Evolutionary conservation across 2,113 vertebrate genomes (phyloP).

Genomic region (Channa argus): DNA sequence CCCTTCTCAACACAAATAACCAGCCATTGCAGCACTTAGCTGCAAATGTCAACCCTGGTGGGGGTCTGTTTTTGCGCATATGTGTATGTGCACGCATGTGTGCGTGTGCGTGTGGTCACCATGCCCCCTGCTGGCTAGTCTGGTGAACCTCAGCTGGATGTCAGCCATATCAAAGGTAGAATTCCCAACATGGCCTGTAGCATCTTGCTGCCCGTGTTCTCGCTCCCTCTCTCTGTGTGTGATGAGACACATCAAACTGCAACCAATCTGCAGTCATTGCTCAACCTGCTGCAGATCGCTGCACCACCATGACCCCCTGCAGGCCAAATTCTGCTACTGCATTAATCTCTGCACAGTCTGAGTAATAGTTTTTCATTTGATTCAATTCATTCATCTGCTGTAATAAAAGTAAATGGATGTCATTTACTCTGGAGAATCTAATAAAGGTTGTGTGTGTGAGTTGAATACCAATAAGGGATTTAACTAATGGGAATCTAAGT

Average conservation of each 20-base stretch:
- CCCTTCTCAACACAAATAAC: slow-evolving; percentile 72
- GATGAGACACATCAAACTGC: slow-evolving; percentile 71
- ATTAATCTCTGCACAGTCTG: slow-evolving; percentile 7
- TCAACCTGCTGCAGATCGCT: slow-evolving; percentile 70
- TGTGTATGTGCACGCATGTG: slow-evolving; percentile 21
- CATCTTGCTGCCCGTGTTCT: slow-evolving; percentile 41
- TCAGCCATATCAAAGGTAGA: slow-evolving; percentile 70
- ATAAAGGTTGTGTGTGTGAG: slow-evolving; percentile 37
- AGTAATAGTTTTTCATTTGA: slow-evolving; percentile 50
- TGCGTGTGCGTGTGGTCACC: slow-evolving; percentile 46
- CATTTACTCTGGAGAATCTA: slow-evolving; percentile 54
- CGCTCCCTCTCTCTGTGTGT: slow-evolving; percentile 14
- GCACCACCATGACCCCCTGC: slow-evolving; percentile 62
- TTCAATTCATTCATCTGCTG: slow-evolving; percentile 62
- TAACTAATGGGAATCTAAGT: slow-evolving; percentile 42
- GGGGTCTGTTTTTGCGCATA: slow-evolving; percentile 49
- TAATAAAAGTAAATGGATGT: slow-evolving; percentile 70
- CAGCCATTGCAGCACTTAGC: slow-evolving; percentile 72
- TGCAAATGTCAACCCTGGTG: slow-evolving; percentile 74
- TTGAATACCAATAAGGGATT: slow-evolving; percentile 59
- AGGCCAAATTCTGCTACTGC: slow-evolving; percentile 59
- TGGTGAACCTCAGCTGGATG: slow-evolving; percentile 60
- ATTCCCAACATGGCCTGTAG: slow-evolving; percentile 63
- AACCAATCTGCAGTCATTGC: slow-evolving; percentile 79
- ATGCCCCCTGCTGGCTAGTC: slow-evolving; percentile 76